Evolutionary conservation across 2,888 invertebrate genomes (phyloP), one percentile per base, ranked within the genome.

Genomic region (Sesia apiformis): DNA sequence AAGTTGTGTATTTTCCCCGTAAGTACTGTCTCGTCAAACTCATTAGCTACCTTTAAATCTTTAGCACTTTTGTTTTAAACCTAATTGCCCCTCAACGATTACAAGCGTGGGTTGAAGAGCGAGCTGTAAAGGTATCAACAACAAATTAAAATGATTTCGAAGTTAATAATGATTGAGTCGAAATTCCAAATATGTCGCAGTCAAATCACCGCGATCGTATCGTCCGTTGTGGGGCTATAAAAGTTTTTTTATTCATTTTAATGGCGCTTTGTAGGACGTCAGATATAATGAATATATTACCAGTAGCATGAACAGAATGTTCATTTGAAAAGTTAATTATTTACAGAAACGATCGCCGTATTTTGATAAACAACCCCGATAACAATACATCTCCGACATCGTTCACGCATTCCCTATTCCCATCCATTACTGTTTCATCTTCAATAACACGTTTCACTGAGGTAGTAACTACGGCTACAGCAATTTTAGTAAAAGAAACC

Each of bases 341-440:
- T 87, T 84, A 86, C 79, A 80, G 80, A 75, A 81, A 82, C 81
- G 84, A 85, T 84, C 82, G 75, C 78, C 78, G 84, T 83, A 77
- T 81, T 76, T 77, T 77, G 87, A 89, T 89, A 84, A 87, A 85
- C 87, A 86, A 76, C 71, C 72, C 70, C 76, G 88, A 89, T 88
- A 87, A 88, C 84, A 87, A 86, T 86, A 84, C 84, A 83, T 85
- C 85, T 81, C 78, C 75, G 84, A 84, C 85, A 83, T 81, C 84
- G 81, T 88, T 88, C 86, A 88, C 87, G 88, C 87, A 87, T 86
- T 85, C 86, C 75, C 82, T 78, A 83, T 83, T 80, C 84, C 76
- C 86, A 88, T 88, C 85, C 84, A 88, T 89, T 89, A 88, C 86
- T 84, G 84, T 84, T 83, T 81, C 87, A 85, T 87, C 88, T 87